Base-by-base conservation (phyloP, 2,113 vertebrate species). In the Mesocricetus auratus region DNA sequence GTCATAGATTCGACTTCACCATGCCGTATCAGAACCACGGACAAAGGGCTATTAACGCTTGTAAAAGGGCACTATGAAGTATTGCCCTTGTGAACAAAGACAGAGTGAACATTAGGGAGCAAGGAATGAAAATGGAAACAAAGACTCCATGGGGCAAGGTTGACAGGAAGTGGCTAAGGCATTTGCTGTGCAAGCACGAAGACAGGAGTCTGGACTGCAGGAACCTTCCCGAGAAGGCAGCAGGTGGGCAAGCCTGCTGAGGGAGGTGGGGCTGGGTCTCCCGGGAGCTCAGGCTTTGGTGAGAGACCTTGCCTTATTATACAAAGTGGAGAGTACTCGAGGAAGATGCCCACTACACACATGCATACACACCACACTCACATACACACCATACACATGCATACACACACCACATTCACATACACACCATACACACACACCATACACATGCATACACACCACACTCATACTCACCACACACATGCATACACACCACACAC, bases 71-170 rank as follows among this genome's bases (percentile, higher is more conserved):
- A 93, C n/a, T 74, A 74, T 85, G 82, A 91, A 82, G n/a, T 83
- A 74, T 16, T 64, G 50, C 26, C 12, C 47, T n/a, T 58, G 82
- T 29, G 13, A 92, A 94, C 90, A 0, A 94, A 94, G 79, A 83
- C 19, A 7, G 95, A 81, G 66, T 82, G 95, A 85, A 94, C 58
- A 71, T 62, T 83, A 94, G 91, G 66, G 39, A 50, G 86, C 24
- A 74, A 64, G n/a, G 4, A 29, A n/a, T 74, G 64, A 81, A 74
- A 89, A 91, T 11, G 26, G 26, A 31, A 81, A 75, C 6, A 78
- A 69, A 86, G n/a, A 83, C 91, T 1, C 92, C 0, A 93, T 53
- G 68, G 74, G 45, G 45, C 26, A 2, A 45, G 45, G 26, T 6
- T 29, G 45, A 47, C 26, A 45, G 39, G 42, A 29, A 31, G 45